phyloP scores from a whole-genome alignment of 2,797 vertebrate species.

The Trachurus trachurus region DNA sequence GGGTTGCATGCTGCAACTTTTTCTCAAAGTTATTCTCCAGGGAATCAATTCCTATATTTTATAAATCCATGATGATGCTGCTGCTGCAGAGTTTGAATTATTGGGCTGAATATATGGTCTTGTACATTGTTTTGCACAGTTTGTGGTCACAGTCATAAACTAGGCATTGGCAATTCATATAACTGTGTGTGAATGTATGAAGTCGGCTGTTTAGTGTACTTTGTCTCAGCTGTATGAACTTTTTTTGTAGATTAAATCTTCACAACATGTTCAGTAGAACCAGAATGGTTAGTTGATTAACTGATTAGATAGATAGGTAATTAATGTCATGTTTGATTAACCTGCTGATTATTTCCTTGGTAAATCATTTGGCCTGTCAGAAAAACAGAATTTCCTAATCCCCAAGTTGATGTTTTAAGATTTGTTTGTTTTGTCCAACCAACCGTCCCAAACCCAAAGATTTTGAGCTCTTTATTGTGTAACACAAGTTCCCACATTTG shows the following conservation, averaged over 20 bases:
- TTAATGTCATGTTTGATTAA: not conserved
- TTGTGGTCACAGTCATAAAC: slow-evolving; percentile 7
- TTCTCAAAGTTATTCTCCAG: slow-evolving; percentile 28
- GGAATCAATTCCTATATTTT: slow-evolving; percentile 34
- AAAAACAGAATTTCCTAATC: not conserved
- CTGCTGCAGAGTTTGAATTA: slow-evolving; percentile 40
- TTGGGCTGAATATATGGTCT: slow-evolving; percentile 6
- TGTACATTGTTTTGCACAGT: slow-evolving; percentile 20
- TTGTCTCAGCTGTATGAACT: not conserved
- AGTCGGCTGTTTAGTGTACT: slow-evolving; percentile 8
- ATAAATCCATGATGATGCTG: slow-evolving; percentile 45
- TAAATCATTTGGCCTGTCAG: not conserved
- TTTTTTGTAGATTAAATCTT: not conserved
- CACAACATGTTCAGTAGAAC: not conserved
- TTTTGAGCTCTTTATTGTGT: not conserved
- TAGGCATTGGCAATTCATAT: not conserved
- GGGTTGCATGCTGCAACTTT: slow-evolving; percentile 43
- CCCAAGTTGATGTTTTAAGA: not conserved
- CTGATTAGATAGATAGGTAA: not conserved
- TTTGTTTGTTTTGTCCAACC: not conserved
- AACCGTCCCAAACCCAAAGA: not conserved
- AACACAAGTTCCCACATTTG: not conserved
- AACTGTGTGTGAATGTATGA: slow-evolving; percentile 5
- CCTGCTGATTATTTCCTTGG: not conserved
- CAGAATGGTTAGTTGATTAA: not conserved